Evolutionary conservation across 2,113 vertebrate genomes (phyloP).

Genomic region (Heterocephalus glaber): DNA sequence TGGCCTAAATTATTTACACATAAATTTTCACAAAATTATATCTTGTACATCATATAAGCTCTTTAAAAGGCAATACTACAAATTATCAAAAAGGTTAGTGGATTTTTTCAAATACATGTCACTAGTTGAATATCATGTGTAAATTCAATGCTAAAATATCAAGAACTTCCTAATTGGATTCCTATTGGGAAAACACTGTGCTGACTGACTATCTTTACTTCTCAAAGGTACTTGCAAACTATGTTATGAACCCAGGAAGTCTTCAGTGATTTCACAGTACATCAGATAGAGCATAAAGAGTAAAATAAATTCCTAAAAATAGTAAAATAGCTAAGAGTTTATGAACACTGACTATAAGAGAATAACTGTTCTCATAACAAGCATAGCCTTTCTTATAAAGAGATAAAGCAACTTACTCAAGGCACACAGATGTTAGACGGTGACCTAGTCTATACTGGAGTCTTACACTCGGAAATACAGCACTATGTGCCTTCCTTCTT

Average conservation of each 20-base stretch:
- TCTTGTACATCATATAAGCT: not conserved
- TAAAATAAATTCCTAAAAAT: not conserved
- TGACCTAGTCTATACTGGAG: not conserved
- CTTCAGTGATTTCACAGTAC: not conserved
- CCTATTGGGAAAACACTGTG: not conserved
- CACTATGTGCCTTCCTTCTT: not conserved
- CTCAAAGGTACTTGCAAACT: not conserved
- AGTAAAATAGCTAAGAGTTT: constrained; percentile 11
- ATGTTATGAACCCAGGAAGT: not conserved
- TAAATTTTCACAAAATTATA: constrained; percentile 17
- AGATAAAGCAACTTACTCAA: not conserved
- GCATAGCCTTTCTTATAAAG: not conserved
- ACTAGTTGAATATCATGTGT: constrained; percentile 16
- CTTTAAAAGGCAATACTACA: not conserved
- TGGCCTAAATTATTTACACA: constrained; percentile 38
- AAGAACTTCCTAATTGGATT: not conserved
- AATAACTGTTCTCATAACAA: not conserved
- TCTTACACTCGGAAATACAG: not conserved
- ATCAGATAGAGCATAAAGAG: not conserved
- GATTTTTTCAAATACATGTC: constrained; percentile 13
- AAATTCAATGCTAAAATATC: constrained; percentile 17
- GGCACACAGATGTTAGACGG: not conserved
- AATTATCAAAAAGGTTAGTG: not conserved
- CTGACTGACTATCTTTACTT: not conserved
- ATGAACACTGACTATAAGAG: not conserved